phyloP scores from a whole-genome alignment of 2,113 vertebrate genomes.

The Rhea pennata region DNA sequence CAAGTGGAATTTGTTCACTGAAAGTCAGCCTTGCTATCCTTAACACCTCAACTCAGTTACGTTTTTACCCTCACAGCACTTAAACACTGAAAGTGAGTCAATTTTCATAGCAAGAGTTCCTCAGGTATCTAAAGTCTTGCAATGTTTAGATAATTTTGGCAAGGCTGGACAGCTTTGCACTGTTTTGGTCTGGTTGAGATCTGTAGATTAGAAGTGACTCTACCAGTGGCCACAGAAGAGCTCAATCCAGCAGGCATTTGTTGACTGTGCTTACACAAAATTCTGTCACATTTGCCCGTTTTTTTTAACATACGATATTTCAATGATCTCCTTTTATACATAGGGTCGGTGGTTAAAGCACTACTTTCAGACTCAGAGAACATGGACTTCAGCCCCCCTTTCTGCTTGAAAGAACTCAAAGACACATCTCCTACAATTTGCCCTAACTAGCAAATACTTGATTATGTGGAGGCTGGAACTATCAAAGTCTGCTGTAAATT shows the following conservation, averaged over 20 bases:
- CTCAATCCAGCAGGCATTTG: not conserved
- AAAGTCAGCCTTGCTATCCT: not conserved
- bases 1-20: not conserved
- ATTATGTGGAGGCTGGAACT: fast-evolving
- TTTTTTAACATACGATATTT: not conserved
- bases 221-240: not conserved
- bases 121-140: not conserved
- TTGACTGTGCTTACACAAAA: not conserved
- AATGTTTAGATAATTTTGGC: not conserved
- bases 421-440: not conserved
- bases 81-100: not conserved
- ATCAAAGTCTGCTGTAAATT: not conserved
- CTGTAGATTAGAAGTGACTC: not conserved
- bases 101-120: not conserved
- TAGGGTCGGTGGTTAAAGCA: not conserved
- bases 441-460: not conserved
- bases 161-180: not conserved
- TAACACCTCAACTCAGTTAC: not conserved
- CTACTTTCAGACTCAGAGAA: not conserved
- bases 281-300: not conserved
- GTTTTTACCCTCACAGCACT: not conserved
- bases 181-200: not conserved
- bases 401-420: not conserved
- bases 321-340: not conserved
- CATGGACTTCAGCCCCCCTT: not conserved